Evolutionary conservation across 1,140 invertebrate genomes (phyloP), one percentile per base, ranked within the genome.

Genomic region (Yoshiicerus persimilis): DNA sequence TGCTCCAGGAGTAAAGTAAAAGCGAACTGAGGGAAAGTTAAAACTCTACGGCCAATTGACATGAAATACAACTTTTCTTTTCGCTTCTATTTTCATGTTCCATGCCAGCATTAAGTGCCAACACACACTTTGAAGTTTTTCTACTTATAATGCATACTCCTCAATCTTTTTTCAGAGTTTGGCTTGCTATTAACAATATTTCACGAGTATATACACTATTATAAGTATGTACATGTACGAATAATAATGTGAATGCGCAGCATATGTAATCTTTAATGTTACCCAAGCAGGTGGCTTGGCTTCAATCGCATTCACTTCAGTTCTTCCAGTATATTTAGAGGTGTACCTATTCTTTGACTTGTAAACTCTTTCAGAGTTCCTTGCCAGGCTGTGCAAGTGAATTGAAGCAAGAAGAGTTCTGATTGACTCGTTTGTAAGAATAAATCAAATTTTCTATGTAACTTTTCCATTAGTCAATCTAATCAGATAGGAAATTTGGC

Each of bases 41-140:
- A 80, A 80, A 80, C 75, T 80, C 30, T 80, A 34, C 75, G 75
- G 34, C 75, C 75, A 80, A 38, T 80, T 80, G 75, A 80, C 75
- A 80, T 80, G 75, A 80, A 80, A 80, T 80, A 80, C 75, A 80
- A 80, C 75, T 80, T 80, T 80, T 80, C 75, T 80, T 80, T 80
- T 80, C 75, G 75, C 34, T 80, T 80, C 32, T 80, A 16, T 80
- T 80, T 80, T 80, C 75, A n/a, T 80, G 75, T 80, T 80, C 75
- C 30, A 38, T 36, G 75, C 75, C 75, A 80, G 34, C 75, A 80
- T 80, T 80, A 80, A 80, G 75, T 80, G 75, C 75, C 75, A 80
- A 80, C 75, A 38, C 34, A 80, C 75, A 80, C 75, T 80, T 80
- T 80, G 75, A 80, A 80, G 75, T 80, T 80, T 36, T 34, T 11